Evolutionary conservation across 2,113 vertebrate genomes (phyloP).

Genomic region (Nipponia nippon): DNA sequence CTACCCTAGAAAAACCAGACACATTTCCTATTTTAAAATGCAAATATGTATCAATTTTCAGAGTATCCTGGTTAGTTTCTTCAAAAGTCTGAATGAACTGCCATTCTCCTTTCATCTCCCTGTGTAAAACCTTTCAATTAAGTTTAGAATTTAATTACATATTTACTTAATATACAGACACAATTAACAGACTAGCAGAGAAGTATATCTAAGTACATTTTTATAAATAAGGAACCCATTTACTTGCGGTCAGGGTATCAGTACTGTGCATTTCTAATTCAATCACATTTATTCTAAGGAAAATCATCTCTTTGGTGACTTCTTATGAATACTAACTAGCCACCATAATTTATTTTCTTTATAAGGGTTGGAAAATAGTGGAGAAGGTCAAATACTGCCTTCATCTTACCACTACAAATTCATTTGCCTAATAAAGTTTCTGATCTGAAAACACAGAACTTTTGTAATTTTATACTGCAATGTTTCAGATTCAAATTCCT

Average conservation of each 20-base stretch:
- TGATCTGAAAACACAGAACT: neutral
- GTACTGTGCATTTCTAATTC: conserved; percentile 60
- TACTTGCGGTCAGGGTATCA: conserved; percentile 57
- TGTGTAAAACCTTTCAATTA: conserved; percentile 11
- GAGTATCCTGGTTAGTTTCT: neutral
- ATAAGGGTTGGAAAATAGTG: neutral
- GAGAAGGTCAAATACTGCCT: conserved; percentile 17
- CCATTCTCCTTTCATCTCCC: neutral
- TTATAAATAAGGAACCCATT: conserved; percentile 32
- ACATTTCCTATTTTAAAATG: conserved; percentile 21
- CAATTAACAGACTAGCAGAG: conserved; percentile 7
- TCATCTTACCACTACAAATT: neutral
- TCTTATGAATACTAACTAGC: conserved; percentile 46
- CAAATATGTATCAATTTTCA: neutral
- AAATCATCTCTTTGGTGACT: conserved; percentile 36
- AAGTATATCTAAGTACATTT: conserved; percentile 2
- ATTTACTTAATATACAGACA: neutral
- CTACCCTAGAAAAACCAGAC: neutral
- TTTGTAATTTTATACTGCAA: neutral
- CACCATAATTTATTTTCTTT: conserved; percentile 6
- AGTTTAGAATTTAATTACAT: conserved; percentile 28
- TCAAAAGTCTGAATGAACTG: neutral
- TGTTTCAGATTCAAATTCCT: neutral
- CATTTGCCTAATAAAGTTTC: neutral
- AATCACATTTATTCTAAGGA: conserved; percentile 55